phyloP scores from a whole-genome alignment of 2,888 invertebrate genomes.

The Polydrusus tereticollis region DNA sequence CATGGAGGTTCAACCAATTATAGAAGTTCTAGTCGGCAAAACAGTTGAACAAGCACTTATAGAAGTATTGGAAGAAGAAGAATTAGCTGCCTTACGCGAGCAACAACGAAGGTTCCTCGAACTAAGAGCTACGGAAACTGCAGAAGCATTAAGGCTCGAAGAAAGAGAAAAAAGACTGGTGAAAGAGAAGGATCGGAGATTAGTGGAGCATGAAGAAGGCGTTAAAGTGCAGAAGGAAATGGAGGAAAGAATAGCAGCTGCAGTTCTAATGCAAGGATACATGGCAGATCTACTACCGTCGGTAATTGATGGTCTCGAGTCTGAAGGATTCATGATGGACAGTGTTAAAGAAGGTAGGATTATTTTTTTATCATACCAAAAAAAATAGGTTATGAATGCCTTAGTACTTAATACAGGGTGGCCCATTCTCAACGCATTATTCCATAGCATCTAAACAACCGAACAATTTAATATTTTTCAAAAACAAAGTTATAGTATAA shows the following conservation, averaged over 20 bases:
- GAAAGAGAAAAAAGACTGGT: constrained; percentile 80
- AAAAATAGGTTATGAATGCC: no score
- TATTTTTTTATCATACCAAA: no score
- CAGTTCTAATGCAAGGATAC: constrained; percentile 87
- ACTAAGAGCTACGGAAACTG: constrained; percentile 84
- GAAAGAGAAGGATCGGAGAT: constrained; percentile 80
- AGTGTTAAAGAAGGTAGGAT: constrained; percentile 74
- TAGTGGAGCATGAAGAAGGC: constrained; percentile 78
- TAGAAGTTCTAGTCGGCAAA: constrained; percentile 91
- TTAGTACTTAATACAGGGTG: no score
- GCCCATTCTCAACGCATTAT: no score
- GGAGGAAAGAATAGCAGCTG: constrained; percentile 82
- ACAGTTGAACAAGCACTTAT: constrained; percentile 90
- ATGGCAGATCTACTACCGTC: constrained; percentile 88
- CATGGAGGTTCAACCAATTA: constrained; percentile 88
- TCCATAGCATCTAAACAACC: no score
- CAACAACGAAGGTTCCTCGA: constrained; percentile 82
- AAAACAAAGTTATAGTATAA: no score
- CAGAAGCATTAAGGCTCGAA: constrained; percentile 79
- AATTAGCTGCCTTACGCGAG: constrained; percentile 83
- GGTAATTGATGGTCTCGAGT: constrained; percentile 84
- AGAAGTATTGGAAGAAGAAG: constrained; percentile 94
- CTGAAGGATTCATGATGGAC: constrained; percentile 78
- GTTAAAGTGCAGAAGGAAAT: constrained; percentile 77
- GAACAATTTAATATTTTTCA: no score